Evolutionary conservation across 2,113 vertebrate species (phyloP), one percentile per base, ranked within the genome.

Genomic region (Opisthocomus hoazin): DNA sequence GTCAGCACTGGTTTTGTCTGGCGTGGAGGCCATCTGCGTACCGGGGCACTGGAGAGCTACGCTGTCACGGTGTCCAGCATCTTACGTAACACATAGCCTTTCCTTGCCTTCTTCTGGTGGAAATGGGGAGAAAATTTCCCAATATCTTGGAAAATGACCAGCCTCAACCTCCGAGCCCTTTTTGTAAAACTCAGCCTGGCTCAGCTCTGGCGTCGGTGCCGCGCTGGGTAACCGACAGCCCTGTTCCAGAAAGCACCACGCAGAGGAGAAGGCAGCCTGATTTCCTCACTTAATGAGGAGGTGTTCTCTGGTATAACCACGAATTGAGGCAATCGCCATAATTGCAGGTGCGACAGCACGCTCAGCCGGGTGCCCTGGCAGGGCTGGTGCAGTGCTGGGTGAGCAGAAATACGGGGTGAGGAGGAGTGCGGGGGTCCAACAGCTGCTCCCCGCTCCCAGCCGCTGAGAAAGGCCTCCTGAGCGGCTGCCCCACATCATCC

Each of bases 361-460:
- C 50, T 43, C 2, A 0, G 57, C 19, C 1, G 0, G 50, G 50
- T 0, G 0, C 30, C 23, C 17, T 39, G 53, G 45, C 53, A 54
- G 30, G 45, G 53, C 58, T 53, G 45, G 34, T 14, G 21, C 26
- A 0, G 3, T 0, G 3, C 64, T 71, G 57, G 73, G 48, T 41
- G 48, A 84, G 41, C 80, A 70, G 54, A n/a, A 15, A 21, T 19
- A 43, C 27, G 15, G 32, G 43, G 32, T 2, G 0, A n/a, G 64
- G 48, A 36, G 70, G 24, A 17, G 2, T 5, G 10, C 1, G 1
- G 30, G 30, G 17, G 30, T 70, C 30, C 21, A 26, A 77, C 17
- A 32, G n/a, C 56, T 22, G 30, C 26, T 36, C 48, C n/a, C 63
- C 3, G 19, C 43, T 57, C 36, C 36, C 43, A 73, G 65, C 64